Evolutionary conservation across 1,140 invertebrate species (phyloP).

Genomic region (Rhagoletis zephyria): DNA sequence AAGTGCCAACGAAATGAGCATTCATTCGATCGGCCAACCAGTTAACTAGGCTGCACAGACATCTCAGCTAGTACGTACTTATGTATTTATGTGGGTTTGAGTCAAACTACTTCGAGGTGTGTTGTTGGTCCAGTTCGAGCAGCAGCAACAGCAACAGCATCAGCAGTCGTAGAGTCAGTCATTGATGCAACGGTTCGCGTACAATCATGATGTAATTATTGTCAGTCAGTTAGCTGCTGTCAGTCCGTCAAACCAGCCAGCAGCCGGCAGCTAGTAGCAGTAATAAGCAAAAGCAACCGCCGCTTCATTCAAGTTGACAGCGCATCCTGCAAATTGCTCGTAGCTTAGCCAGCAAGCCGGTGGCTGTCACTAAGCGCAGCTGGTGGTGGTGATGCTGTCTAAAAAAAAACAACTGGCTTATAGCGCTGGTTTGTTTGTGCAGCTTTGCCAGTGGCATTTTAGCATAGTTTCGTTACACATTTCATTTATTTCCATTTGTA

Average conservation of each 20-base stretch:
- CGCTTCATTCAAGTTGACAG: constrained; percentile 18
- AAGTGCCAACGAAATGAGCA: not conserved
- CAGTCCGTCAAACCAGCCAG: not conserved
- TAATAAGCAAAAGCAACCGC: not conserved
- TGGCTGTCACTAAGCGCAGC: constrained; percentile 6
- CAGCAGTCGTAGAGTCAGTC: not conserved
- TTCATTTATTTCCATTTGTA: constrained; percentile 27
- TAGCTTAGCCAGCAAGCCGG: not conserved
- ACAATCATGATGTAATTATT: constrained; percentile 54
- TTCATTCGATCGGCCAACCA: not conserved
- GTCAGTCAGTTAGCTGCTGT: constrained; percentile 46
- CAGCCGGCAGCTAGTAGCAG: not conserved
- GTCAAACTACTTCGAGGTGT: no score
- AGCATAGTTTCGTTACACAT: constrained; percentile 52
- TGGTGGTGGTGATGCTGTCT: not conserved
- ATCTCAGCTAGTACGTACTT: not conserved
- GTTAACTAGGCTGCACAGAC: not conserved
- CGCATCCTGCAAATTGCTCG: not conserved
- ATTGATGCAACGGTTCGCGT: constrained; percentile 8
- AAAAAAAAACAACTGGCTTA: not conserved
- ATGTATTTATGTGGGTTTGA: not conserved
- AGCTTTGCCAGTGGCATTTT: constrained; percentile 17
- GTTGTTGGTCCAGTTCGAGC: not conserved
- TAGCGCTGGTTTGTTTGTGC: not conserved
- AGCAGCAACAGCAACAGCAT: not conserved